A percentile compares a stretch with the other conserved stretches of the same genome.
These are phyloP conservation scores for Eurosta solidaginis DNA, from an alignment of 1,140 invertebrate genomes.

Conservation along the genomic window DNA sequence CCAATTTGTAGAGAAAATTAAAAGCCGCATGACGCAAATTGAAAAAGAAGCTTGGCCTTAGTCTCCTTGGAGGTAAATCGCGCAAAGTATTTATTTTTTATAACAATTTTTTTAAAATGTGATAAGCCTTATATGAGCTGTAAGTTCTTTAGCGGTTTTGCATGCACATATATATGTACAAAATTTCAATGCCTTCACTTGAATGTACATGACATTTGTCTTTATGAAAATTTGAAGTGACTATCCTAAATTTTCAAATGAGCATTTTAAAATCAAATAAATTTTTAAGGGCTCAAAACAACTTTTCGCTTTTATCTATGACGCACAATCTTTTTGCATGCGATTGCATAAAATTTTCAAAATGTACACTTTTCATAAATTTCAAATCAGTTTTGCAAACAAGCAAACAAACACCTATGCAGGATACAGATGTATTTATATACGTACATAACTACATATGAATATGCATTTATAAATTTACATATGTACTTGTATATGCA, in stretches of 20 bases:
- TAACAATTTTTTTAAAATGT: no score
- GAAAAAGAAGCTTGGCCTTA: no score
- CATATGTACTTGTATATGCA: no score
- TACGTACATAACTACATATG: no score
- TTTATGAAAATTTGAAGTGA: neutral
- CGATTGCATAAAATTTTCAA: neutral
- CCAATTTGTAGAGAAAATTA: no score
- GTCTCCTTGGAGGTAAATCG: no score
- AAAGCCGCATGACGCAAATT: no score
- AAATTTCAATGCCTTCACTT: neutral
- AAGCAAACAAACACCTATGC: neutral
- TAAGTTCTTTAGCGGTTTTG: neutral
- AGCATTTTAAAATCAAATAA: neutral
- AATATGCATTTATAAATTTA: no score
- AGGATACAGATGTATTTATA: neutral
- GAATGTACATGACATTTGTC: neutral
- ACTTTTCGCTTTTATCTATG: no score
- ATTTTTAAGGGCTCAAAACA: neutral
- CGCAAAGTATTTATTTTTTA: no score
- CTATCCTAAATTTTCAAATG: neutral
- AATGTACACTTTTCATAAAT: constrained; percentile 12
- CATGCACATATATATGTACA: neutral
- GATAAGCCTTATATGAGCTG: no score
- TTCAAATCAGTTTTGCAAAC: neutral
- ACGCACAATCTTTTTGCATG: neutral